A percentile compares a stretch with the other conserved stretches of the same genome.
phyloP scores from a whole-genome alignment of 2,888 invertebrate species.

The Dryomyza anilis region DNA sequence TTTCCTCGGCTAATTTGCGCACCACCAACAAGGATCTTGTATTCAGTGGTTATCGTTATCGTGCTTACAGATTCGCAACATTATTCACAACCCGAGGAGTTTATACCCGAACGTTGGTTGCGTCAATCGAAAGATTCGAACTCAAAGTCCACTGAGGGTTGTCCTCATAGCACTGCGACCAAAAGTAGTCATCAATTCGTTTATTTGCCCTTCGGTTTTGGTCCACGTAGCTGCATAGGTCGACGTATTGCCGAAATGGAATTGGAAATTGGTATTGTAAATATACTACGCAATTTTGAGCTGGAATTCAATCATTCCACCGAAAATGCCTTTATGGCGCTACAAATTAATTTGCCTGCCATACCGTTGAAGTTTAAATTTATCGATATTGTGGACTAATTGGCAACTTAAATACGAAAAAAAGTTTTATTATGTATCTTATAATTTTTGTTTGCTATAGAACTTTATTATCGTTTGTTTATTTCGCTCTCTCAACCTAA shows the following conservation, averaged over 20 bases:
- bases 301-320: conserved; percentile 51
- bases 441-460: not conserved
- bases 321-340: conserved; percentile 46
- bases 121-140: not conserved
- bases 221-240: conserved; percentile 74
- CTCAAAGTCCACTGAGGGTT: not conserved
- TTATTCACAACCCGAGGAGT: conserved; percentile 31
- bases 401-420: not conserved
- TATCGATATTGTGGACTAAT: conserved; percentile 40
- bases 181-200: conserved; percentile 38
- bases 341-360: conserved; percentile 54
- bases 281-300: conserved; percentile 50
- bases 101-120: conserved; percentile 39
- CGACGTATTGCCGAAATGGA: conserved; percentile 77
- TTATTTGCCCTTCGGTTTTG: conserved; percentile 72
- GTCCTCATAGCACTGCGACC: conserved; percentile 21
- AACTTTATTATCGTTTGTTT: not conserved
- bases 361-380: conserved; percentile 60
- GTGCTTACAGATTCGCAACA: conserved; percentile 64
- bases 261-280: conserved; percentile 66
- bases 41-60: conserved; percentile 67
- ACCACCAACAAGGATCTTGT: conserved; percentile 65
- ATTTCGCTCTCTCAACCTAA: not conserved
- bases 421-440: not conserved
- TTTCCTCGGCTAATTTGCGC: conserved; percentile 66